Evolutionary conservation across 2,113 vertebrate species (phyloP).

Genomic region (Cacatua alba): DNA sequence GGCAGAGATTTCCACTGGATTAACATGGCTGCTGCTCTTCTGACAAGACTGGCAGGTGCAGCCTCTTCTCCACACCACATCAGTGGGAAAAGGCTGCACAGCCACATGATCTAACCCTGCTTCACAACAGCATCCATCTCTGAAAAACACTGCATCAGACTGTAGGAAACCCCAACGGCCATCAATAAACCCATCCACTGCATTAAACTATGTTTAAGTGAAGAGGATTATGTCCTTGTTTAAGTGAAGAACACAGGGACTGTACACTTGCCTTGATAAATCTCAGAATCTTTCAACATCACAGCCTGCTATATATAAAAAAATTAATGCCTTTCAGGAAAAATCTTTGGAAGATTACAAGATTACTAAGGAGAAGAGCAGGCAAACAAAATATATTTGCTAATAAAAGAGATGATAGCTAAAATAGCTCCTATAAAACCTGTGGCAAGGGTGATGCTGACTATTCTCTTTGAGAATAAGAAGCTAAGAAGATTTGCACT

Average conservation of each 20-base stretch:
- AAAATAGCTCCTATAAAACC: constrained; percentile 10
- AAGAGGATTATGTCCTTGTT: neutral
- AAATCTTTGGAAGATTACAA: neutral
- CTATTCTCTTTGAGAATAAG: neutral
- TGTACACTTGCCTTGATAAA: neutral
- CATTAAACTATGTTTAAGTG: neutral
- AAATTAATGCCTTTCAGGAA: neutral
- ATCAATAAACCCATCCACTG: neutral
- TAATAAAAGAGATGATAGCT: neutral
- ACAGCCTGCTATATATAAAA: neutral
- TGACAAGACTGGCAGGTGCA: neutral
- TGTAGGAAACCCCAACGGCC: neutral
- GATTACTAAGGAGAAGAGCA: neutral
- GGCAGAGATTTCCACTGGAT: neutral
- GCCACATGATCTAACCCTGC: neutral
- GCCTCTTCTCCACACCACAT: neutral
- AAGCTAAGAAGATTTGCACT: neutral
- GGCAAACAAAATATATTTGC: neutral
- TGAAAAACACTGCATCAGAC: neutral
- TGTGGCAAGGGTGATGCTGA: neutral
- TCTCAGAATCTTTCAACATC: neutral
- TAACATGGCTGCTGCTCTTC: neutral
- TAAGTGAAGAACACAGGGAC: neutral
- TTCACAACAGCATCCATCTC: neutral
- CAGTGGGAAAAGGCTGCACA: neutral